Percentiles rank a stretch among this genome's conserved stretches.
phyloP scores from a whole-genome alignment of 2,797 vertebrate genomes.

The Clamator glandarius region DNA sequence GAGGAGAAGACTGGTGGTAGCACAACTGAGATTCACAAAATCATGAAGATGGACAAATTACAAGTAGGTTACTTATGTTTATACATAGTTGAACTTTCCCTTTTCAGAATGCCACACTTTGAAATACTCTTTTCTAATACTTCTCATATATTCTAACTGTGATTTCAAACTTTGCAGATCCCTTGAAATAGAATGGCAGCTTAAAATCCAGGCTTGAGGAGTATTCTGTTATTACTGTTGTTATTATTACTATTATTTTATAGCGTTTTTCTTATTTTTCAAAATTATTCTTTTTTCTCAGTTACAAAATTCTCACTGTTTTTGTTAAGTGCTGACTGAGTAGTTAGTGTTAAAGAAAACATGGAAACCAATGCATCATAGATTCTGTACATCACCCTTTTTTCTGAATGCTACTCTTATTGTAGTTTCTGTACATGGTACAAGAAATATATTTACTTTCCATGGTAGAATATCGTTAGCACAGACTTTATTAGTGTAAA shows the following conservation, averaged over 20 bases:
- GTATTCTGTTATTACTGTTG: background rate
- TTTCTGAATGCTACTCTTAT: background rate
- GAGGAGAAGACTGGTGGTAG: background rate
- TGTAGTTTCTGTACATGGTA: background rate
- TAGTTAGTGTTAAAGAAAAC: background rate
- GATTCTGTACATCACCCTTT: background rate
- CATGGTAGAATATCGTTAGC: background rate
- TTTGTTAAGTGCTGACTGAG: background rate
- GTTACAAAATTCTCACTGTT: background rate
- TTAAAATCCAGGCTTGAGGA: background rate
- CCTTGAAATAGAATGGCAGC: background rate
- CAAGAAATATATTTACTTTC: background rate
- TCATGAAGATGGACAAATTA: background rate
- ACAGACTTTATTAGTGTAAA: background rate
- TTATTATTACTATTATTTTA: background rate
- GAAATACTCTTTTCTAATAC: no score
- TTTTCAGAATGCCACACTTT: background rate
- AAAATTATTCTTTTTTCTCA: background rate
- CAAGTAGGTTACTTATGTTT: background rate
- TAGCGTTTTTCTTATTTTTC: background rate
- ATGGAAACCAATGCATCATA: background rate
- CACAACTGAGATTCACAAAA: background rate
- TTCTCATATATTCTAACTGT: no score
- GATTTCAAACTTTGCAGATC: background rate
- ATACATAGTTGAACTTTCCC: background rate